These are phyloP conservation scores for Myotis daubentonii DNA, from an alignment of 2,797 vertebrate genomes.

Conservation along the genomic window DNA sequence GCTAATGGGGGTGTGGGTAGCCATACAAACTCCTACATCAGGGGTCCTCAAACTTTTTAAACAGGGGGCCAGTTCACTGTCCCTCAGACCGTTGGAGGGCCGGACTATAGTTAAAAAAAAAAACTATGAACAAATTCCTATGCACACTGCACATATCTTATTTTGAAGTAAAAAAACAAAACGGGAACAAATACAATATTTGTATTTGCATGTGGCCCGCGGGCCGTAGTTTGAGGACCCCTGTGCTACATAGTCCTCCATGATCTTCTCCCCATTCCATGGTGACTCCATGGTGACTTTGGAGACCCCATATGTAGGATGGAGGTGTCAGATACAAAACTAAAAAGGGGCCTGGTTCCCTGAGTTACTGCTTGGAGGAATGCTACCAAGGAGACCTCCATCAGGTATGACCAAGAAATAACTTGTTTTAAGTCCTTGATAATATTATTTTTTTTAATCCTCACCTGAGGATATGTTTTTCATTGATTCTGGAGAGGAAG, in stretches of 20 bases:
- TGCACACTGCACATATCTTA: too few relatives aligned
- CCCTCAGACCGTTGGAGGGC: too few relatives aligned
- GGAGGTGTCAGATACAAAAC: not conserved
- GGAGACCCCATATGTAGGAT: not conserved
- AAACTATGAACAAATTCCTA: too few relatives aligned
- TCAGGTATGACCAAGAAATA: not conserved
- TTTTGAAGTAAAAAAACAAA: too few relatives aligned
- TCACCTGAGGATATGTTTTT: not conserved
- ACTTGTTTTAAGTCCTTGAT: not conserved
- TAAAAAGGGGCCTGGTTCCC: not conserved
- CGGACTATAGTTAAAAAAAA: too few relatives aligned
- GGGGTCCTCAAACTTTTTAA: too few relatives aligned
- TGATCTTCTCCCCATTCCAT: not conserved
- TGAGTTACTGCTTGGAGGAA: not conserved
- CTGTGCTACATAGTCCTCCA: not conserved
- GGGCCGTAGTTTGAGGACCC: too few relatives aligned
- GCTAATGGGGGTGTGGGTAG: not conserved
- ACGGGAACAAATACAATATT: too few relatives aligned
- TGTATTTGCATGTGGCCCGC: too few relatives aligned
- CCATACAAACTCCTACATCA: not conserved
- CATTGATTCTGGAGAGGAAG: not conserved
- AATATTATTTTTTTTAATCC: not conserved
- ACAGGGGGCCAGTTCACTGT: too few relatives aligned
- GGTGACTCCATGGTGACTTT: not conserved
- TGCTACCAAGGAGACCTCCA: not conserved